These are phyloP conservation scores for Poeciliopsis prolifica DNA, from an alignment of 2,113 vertebrate species.

Conservation along the genomic window DNA sequence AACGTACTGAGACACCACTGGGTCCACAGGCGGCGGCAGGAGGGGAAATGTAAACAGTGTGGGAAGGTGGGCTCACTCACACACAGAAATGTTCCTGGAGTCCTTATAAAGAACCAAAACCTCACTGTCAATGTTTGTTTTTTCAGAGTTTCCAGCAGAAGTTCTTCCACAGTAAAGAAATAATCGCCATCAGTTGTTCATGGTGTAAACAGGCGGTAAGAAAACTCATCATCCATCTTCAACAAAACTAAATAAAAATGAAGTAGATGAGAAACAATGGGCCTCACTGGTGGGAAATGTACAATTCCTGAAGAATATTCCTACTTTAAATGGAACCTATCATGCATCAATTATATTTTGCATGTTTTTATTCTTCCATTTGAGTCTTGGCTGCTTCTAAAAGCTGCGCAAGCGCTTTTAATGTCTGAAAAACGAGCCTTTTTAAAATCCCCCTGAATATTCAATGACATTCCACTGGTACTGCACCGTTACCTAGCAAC, in stretches of 20 bases:
- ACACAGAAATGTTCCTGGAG: conserved; percentile 7
- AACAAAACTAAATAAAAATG: too few species aligned
- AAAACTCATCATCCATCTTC: conserved; percentile 3
- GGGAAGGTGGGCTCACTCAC: conserved; percentile 86
- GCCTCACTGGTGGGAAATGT: too few species aligned
- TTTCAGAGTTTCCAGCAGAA: conserved; percentile 97
- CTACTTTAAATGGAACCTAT: not conserved
- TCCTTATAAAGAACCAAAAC: not conserved
- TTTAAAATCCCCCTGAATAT: too few species aligned
- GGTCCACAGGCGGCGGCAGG: conserved; percentile 95
- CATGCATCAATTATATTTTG: too few species aligned
- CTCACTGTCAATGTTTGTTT: conserved; percentile 23
- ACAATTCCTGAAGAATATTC: not conserved
- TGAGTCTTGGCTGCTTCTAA: too few species aligned
- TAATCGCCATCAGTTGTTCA: conserved; percentile 97
- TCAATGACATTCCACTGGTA: too few species aligned
- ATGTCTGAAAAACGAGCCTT: too few species aligned
- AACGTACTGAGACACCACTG: conserved; percentile 95
- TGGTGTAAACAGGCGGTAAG: conserved; percentile 99
- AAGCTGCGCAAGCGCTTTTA: too few species aligned
- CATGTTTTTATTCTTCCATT: not conserved
- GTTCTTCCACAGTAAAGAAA: conserved; percentile 99
- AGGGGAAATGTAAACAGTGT: conserved; percentile 97
- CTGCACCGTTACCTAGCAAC: too few species aligned
- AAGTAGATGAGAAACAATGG: too few species aligned